Evolutionary conservation across 2,888 invertebrate genomes (phyloP).

Genomic region (Helobdella robusta): DNA sequence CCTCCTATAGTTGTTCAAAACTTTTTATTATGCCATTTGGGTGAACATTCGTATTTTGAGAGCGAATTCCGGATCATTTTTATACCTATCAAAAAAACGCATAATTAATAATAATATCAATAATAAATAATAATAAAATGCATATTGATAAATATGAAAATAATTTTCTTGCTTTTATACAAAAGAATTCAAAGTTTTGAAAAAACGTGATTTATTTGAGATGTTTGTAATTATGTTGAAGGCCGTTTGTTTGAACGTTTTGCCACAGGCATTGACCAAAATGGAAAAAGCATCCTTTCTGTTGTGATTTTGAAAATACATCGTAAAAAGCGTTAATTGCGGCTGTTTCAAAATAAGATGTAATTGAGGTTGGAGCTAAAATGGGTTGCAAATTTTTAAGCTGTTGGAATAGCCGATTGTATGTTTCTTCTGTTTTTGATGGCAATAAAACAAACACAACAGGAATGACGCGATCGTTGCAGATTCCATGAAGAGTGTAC

Average conservation of each 20-base stretch:
- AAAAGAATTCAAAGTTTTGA: too few relatives aligned
- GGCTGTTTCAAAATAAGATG: not conserved
- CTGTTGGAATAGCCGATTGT: not conserved
- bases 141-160: too few relatives aligned
- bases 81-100: too few relatives aligned
- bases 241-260: not conserved
- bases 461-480: not conserved
- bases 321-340: not conserved
- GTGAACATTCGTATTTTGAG: constrained; percentile 5
- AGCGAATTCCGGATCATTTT: constrained; percentile 4
- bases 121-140: too few relatives aligned
- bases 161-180: too few relatives aligned
- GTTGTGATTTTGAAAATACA: not conserved
- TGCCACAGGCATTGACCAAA: constrained; percentile 6
- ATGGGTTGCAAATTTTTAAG: not conserved
- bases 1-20: not conserved
- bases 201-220: too few relatives aligned
- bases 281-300: constrained; percentile 12
- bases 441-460: constrained; percentile 6
- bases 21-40: not conserved
- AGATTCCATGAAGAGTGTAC: not conserved
- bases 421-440: constrained; percentile 10
- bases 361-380: not conserved
- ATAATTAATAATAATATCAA: too few relatives aligned
- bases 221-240: too few relatives aligned